These are phyloP conservation scores for Strigamia maritima DNA, from an alignment of 2,888 invertebrate species.

Conservation along the genomic window DNA sequence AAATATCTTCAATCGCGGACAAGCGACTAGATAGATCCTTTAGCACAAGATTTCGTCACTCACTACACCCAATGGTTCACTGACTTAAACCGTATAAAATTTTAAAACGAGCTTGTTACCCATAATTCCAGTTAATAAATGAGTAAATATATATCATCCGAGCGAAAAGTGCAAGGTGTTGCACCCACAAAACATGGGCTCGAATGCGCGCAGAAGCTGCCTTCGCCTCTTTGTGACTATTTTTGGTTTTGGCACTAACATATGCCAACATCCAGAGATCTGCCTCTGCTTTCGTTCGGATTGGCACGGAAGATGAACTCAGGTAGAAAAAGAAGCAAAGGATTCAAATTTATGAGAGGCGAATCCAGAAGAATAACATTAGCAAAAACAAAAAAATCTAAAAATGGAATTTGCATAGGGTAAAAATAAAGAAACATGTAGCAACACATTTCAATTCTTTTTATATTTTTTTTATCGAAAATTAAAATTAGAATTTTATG, in stretches of 20 bases:
- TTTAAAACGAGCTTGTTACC: not conserved
- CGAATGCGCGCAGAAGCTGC: slow-evolving; percentile 30
- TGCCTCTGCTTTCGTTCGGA: slow-evolving; percentile 15
- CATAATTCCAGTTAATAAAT: slow-evolving; percentile 8
- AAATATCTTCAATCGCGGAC: not conserved
- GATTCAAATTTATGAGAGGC: slow-evolving; percentile 18
- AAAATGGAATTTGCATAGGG: not conserved
- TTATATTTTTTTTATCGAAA: not conserved
- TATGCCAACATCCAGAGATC: slow-evolving; percentile 28
- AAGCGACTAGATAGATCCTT: not conserved
- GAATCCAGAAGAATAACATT: not conserved
- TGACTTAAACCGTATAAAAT: not conserved
- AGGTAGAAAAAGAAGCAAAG: slow-evolving; percentile 32
- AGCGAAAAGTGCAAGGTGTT: slow-evolving; percentile 32
- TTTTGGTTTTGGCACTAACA: slow-evolving; percentile 26
- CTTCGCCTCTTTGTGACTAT: slow-evolving; percentile 12
- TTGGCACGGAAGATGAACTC: slow-evolving; percentile 20
- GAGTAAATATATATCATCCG: not conserved
- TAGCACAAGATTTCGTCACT: not conserved
- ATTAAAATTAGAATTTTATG: not conserved
- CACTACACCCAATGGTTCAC: not conserved
- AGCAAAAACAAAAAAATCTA: not conserved
- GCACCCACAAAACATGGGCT: slow-evolving; percentile 25
- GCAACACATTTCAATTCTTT: not conserved
- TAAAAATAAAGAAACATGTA: not conserved